Base-by-base conservation (phyloP, 2,888 invertebrate genomes). In the Portevinia maculata region DNA sequence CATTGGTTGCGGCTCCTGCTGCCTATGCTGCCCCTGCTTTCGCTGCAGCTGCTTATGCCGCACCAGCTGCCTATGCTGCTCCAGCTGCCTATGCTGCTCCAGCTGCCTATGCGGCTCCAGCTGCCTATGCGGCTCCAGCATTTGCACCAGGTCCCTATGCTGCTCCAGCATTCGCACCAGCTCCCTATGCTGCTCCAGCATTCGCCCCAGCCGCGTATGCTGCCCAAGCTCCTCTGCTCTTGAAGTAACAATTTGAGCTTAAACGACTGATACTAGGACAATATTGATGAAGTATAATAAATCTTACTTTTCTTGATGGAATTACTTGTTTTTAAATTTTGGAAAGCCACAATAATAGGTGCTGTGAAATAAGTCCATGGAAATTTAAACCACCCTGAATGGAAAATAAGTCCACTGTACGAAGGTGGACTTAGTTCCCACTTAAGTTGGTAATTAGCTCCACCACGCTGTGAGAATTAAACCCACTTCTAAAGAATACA, bases 1-100 rank as follows among this genome's bases (percentile, higher is more conserved):
- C 60, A 21, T 28, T 59, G 15, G 79, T 75, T 28, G 81, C 81
- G n/a, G 74, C 83, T 21, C 44, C 71, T 4, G 37, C 57, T 59
- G 60, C 83, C 3, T 79, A 79, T 52, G 75, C 65, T 19, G 76
- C 62, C 7, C 65, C 71, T 30, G 78, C 79, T 64, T 44, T 19
- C 30, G 70, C 74, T n/a, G 34, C 76, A 37, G 70, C 78, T 69
- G 81, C 79, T 3, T 69, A 79, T 11, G 74, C 81, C 7, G 69
- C 84, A 0, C 93, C 94, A 0, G 93, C 55, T 39, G 60, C 69
- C n/a, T 21, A 60, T 15, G 74, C 71, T 60, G 69, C 81, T 13
- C 41, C 57, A n/a, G 64, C 79, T 17, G 69, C 65, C 5, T 52
- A 69, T n/a, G 71, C 73, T 17, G 48, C 74, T 3, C 39, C 71